phyloP scores from a whole-genome alignment of 2,797 vertebrate species.

The Megaceryle alcyon region DNA sequence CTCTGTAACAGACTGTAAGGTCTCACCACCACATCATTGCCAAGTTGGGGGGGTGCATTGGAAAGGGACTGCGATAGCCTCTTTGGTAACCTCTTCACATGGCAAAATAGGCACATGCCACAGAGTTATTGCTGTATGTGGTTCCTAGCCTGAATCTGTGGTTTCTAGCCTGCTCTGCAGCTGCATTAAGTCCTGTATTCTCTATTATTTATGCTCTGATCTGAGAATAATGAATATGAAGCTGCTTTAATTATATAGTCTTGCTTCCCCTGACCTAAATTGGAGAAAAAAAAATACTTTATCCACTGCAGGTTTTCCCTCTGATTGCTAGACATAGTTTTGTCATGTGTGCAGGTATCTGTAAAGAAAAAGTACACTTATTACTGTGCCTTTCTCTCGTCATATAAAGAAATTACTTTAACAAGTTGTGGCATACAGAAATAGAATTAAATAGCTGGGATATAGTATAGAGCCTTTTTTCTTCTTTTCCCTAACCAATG shows the following conservation, averaged over 20 bases:
- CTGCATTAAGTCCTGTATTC: neutral
- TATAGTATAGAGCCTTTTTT: neutral
- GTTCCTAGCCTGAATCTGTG: neutral
- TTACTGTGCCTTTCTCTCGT: neutral
- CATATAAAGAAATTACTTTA: neutral
- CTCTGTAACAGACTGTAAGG: neutral
- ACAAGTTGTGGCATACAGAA: neutral
- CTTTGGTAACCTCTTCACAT: neutral
- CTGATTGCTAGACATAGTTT: neutral
- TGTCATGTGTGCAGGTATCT: neutral
- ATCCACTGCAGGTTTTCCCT: neutral
- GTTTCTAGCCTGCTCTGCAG: neutral
- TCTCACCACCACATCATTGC: too few species aligned
- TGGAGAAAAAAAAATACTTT: neutral
- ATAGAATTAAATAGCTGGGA: neutral
- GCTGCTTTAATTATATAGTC: neutral
- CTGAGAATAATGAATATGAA: neutral
- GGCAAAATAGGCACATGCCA: neutral
- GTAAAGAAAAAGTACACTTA: neutral
- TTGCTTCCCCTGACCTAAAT: neutral
- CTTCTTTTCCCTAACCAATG: neutral
- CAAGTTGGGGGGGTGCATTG: fast-evolving
- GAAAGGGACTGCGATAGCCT: neutral
- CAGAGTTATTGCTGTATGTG: fast-evolving
- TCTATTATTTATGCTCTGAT: neutral